Evolutionary conservation across 1,140 invertebrate genomes (phyloP).

Genomic region (Melanaphis sacchari): DNA sequence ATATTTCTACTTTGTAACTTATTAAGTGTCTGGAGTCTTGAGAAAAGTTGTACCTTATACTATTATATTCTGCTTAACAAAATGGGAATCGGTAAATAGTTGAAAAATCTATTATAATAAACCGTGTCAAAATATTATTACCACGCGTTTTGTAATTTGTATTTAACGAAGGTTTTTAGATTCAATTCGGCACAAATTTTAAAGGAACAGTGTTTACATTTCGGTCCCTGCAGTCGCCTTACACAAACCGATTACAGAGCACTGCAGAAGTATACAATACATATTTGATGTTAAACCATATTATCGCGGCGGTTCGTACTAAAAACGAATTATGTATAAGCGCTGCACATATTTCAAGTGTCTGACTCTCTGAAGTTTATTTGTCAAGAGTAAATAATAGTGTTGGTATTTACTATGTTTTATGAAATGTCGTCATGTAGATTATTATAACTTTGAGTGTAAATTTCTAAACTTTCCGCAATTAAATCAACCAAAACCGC

Average conservation of each 20-base stretch:
- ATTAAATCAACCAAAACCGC: neutral
- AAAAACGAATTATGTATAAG: neutral
- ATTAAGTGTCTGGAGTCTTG: too few species aligned
- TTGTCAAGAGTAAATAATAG: slow-evolving; percentile 1
- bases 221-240: too few species aligned
- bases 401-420: neutral
- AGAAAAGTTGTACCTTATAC: too few species aligned
- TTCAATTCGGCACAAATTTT: too few species aligned
- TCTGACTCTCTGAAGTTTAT: neutral
- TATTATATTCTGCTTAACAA: too few species aligned
- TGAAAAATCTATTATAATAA: too few species aligned
- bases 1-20: too few species aligned
- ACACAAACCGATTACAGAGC: neutral
- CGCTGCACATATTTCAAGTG: neutral
- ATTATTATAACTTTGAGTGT: neutral
- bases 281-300: neutral
- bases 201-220: too few species aligned
- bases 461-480: slow-evolving; percentile 19
- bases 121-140: too few species aligned
- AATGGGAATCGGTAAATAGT: too few species aligned
- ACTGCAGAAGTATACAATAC: neutral
- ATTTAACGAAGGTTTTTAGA: too few species aligned
- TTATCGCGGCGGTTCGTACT: neutral
- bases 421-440: neutral
- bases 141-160: too few species aligned